Evolutionary conservation across 1,140 invertebrate genomes (phyloP), one percentile per base, ranked within the genome.

Genomic region (Homarus americanus): DNA sequence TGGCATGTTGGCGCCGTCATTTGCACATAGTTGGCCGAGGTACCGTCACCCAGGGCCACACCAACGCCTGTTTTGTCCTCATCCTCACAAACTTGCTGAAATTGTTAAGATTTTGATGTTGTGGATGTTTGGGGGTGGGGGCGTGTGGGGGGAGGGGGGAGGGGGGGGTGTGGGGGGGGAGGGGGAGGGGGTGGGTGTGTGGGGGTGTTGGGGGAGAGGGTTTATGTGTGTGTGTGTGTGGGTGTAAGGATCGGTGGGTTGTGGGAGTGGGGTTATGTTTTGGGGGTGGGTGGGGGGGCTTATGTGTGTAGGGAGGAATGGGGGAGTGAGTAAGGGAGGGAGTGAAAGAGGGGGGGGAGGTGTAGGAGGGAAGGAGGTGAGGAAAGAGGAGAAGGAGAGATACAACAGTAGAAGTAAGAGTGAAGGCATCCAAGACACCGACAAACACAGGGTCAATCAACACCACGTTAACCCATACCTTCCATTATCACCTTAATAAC

Each of bases 21-120:
- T 69, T 72, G 38, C 53, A 66, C 82, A 41, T 69, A 66, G 38
- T 69, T 66, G 58, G 12, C 63, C 7, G 12, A 34, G 15, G 4
- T 9, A 41, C 20, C 36, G 58, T 24, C 82, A 40, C 82, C 38
- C 38, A 40, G 17, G 32, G 28, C 49, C 53, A 24, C 79, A 10
- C 53, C 38, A 32, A 28, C 63, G 28, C 66, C 28, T n/a, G 32
- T 24, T 76, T 38, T 34, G 7, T 36, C 58, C 20, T 49, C 82
- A 28, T 40, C 24, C 66, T 15, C 69, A 9, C 5, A 38, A 41
- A 44, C 82, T 85, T 75, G 28, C 53, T 73, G 66, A 73, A 41
- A 53, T 53, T 73, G 82, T 75, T 73, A 24, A 36, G 58, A 28
- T 75, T 85, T 75, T 85, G 4, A 15, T 36, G n/a, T n/a, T n/a